These are phyloP conservation scores for Lasioglossum zephyrum DNA, from an alignment of 2,888 invertebrate species.

Conservation along the genomic window DNA sequence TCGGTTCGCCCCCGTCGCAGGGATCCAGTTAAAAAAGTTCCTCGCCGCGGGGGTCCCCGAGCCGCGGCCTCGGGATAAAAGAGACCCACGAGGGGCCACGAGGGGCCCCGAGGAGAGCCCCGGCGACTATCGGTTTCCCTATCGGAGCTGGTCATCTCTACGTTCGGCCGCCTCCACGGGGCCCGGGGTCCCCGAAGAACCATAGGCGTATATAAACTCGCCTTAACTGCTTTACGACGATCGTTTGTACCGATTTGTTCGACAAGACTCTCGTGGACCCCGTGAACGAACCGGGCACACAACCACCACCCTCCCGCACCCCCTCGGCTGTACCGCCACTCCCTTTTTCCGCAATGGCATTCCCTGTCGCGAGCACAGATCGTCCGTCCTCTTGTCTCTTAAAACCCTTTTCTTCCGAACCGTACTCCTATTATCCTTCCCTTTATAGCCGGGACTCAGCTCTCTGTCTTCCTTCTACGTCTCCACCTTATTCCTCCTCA, in stretches of 20 bases:
- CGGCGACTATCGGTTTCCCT: constrained; percentile 82
- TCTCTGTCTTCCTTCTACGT: neutral
- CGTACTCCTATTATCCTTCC: constrained; percentile 5
- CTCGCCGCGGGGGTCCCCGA: constrained; percentile 72
- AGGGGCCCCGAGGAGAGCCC: constrained; percentile 50
- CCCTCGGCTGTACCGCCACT: neutral
- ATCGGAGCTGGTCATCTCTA: constrained; percentile 78
- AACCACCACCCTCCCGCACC: constrained; percentile 6
- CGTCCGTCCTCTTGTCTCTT: constrained; percentile 15
- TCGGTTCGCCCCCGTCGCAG: neutral
- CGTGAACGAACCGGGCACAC: constrained; percentile 13
- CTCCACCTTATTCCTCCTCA: neutral
- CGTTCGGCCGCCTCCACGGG: constrained; percentile 75
- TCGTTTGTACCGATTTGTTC: constrained; percentile 85
- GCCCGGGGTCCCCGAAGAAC: constrained; percentile 59
- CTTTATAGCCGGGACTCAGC: neutral
- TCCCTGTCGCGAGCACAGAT: constrained; percentile 16
- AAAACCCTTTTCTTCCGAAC: neutral
- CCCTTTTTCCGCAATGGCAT: constrained; percentile 30
- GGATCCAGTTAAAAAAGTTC: constrained; percentile 69
- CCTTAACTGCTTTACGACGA: constrained; percentile 84
- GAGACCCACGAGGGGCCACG: constrained; percentile 60
- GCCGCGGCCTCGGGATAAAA: constrained; percentile 65
- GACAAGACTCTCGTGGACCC: constrained; percentile 75
- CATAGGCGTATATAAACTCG: constrained; percentile 79